phyloP scores from a whole-genome alignment of 2,888 invertebrate species.

The Protophormia terraenovae region DNA sequence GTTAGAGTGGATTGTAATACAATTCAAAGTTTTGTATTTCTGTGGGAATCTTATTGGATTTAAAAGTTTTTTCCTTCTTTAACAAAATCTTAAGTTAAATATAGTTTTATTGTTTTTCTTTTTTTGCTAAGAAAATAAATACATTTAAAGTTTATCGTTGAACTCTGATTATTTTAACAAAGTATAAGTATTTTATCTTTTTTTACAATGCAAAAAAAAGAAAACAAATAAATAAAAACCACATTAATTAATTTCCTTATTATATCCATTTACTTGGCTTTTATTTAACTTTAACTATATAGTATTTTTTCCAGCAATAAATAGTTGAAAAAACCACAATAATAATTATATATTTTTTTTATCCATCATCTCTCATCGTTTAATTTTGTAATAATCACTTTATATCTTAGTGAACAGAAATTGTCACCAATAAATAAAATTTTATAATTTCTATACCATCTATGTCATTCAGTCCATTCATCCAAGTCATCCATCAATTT shows the following conservation, averaged over 20 bases:
- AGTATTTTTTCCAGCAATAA: neutral
- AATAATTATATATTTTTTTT: conserved; percentile 25
- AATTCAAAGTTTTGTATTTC: conserved; percentile 39
- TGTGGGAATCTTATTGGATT: conserved; percentile 43
- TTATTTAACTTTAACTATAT: neutral
- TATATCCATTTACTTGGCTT: conserved; percentile 7
- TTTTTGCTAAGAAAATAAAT: neutral
- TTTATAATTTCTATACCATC: conserved; percentile 35
- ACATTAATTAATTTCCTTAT: conserved; percentile 51
- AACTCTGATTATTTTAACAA: conserved; percentile 18
- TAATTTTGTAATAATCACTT: neutral
- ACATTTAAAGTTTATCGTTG: neutral
- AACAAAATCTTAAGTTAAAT: neutral
- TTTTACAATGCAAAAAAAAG: neutral
- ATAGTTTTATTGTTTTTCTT: neutral
- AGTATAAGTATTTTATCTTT: neutral
- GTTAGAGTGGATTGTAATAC: conserved; percentile 14
- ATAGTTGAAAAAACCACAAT: conserved; percentile 27
- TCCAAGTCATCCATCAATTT: neutral
- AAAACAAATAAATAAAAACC: conserved; percentile 22
- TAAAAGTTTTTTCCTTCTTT: neutral
- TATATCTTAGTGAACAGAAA: conserved; percentile 9
- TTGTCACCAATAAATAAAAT: conserved; percentile 49
- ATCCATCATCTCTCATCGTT: neutral
- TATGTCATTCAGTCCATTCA: no score